Conservation (phyloP, 1,140 invertebrate genomes). For the Drosophila sechellia region DNA sequence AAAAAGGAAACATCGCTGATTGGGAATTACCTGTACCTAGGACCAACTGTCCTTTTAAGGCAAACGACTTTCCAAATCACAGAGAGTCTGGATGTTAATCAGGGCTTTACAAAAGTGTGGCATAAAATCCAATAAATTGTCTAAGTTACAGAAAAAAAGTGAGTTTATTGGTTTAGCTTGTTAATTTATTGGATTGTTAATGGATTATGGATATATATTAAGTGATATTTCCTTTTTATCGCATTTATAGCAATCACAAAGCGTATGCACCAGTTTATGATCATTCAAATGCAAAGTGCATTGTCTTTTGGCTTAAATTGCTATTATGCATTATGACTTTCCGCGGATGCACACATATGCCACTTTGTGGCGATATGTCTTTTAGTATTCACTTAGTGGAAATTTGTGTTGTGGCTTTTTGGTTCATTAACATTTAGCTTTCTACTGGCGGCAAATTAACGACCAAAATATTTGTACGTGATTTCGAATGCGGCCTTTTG, state of each 20-base stretch:
- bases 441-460: slow-evolving; percentile 70
- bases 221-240: not conserved
- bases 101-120: not conserved
- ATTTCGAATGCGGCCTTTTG: slow-evolving; percentile 53
- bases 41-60: slow-evolving; percentile 17
- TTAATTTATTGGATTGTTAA: too few species aligned
- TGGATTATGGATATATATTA: not conserved
- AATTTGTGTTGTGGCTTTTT: slow-evolving; percentile 53
- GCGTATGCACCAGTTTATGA: not conserved
- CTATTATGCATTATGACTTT: slow-evolving; percentile 28
- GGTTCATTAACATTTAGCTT: slow-evolving; percentile 78
- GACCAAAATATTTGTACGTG: slow-evolving; percentile 73
- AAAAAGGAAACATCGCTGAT: slow-evolving; percentile 1
- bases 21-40: slow-evolving; percentile 10
- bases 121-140: not conserved
- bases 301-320: slow-evolving; percentile 15
- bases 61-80: slow-evolving; percentile 28
- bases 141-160: not conserved
- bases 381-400: slow-evolving; percentile 65
- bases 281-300: slow-evolving; percentile 50
- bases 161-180: too few species aligned
- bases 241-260: not conserved
- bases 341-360: slow-evolving; percentile 5
- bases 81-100: not conserved
- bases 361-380: slow-evolving; percentile 9